Conservation (phyloP, 1,140 invertebrate genomes). For the Ceratosolen solmsi region DNA sequence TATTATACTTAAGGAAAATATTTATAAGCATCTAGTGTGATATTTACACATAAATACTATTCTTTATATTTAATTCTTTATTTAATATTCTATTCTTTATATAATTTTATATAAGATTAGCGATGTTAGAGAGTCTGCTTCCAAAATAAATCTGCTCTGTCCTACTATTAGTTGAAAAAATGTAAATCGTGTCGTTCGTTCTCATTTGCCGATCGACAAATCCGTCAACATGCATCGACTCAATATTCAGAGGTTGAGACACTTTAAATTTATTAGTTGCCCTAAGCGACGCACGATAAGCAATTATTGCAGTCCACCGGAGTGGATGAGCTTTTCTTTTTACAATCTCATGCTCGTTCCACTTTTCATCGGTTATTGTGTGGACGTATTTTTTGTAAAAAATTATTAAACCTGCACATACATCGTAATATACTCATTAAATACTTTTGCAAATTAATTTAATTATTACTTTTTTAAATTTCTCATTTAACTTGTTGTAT, state of each 20-base stretch:
- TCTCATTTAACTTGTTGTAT: not conserved
- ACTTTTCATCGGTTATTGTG: not conserved
- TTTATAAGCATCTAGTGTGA: too few relatives aligned
- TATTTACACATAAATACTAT: too few relatives aligned
- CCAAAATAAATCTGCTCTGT: not conserved
- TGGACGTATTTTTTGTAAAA: not conserved
- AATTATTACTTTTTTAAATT: not conserved
- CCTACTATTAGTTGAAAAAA: not conserved
- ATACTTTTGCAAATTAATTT: not conserved
- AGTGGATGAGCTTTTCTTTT: not conserved
- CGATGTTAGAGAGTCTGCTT: not conserved
- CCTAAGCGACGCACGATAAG: not conserved
- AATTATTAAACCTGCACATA: not conserved
- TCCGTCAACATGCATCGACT: not conserved
- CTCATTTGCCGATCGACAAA: not conserved
- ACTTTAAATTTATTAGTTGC: not conserved
- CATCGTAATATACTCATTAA: not conserved
- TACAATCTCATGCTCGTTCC: not conserved
- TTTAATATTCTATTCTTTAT: not conserved
- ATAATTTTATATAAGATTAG: not conserved
- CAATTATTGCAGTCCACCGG: not conserved
- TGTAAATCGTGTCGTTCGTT: not conserved
- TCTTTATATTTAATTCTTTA: not conserved
- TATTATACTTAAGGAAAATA: too few relatives aligned
- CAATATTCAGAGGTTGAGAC: not conserved